phyloP scores from a whole-genome alignment of 2,888 invertebrate genomes.

The Brassicogethes aeneus region DNA sequence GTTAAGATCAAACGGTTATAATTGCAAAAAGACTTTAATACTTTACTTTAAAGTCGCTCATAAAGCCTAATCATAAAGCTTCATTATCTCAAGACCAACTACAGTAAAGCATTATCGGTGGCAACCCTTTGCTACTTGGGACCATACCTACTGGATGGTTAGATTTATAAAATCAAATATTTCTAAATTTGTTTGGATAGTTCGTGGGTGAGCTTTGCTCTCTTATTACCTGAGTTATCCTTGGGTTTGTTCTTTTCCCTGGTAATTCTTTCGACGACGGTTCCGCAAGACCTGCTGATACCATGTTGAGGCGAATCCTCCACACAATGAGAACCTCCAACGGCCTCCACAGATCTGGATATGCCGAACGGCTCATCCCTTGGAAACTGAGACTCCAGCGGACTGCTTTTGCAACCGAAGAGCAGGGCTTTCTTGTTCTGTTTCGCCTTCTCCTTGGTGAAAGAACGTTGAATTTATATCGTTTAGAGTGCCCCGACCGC shows the following conservation, averaged over 20 bases:
- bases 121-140: too few relatives aligned
- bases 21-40: too few relatives aligned
- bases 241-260: neutral
- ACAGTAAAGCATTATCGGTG: too few relatives aligned
- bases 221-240: neutral
- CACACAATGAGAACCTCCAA: constrained; percentile 6
- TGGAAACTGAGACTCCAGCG: constrained; percentile 25
- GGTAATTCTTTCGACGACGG: constrained; percentile 5
- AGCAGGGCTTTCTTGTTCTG: constrained; percentile 31
- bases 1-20: too few relatives aligned
- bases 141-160: too few relatives aligned
- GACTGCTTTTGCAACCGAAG: constrained; percentile 33
- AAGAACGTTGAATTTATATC: too few relatives aligned
- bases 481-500: too few relatives aligned
- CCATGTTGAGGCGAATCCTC: neutral
- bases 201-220: neutral
- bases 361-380: constrained; percentile 13
- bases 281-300: constrained; percentile 4
- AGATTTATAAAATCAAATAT: too few relatives aligned
- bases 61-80: too few relatives aligned
- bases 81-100: too few relatives aligned
- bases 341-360: constrained; percentile 17
- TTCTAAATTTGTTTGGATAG: neutral
- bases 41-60: too few relatives aligned
- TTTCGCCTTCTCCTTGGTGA: constrained; percentile 23